Percentiles rank a stretch among this genome's conserved stretches.
phyloP scores from a whole-genome alignment of 2,113 vertebrate species.

The Aramus guarauna region DNA sequence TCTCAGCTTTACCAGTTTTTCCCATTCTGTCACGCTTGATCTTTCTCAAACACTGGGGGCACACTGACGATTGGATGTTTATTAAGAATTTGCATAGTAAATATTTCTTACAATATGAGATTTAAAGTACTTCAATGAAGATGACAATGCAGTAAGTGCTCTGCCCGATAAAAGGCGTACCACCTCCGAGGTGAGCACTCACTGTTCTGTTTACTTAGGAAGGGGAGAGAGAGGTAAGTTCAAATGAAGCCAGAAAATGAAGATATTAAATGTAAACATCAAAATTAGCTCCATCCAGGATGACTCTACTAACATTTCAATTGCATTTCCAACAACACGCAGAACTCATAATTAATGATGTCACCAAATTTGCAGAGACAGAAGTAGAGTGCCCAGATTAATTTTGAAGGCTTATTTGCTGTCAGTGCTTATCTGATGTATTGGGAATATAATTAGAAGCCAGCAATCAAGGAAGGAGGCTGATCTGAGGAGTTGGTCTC shows the following conservation, averaged over 20 bases:
- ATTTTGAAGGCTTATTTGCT: background rate
- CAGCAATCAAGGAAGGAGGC: background rate
- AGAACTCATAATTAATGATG: background rate
- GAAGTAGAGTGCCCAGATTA: background rate
- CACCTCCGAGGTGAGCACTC: background rate
- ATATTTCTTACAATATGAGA: background rate
- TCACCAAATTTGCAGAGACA: background rate
- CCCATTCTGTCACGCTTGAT: background rate
- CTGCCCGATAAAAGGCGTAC: background rate
- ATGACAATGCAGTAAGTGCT: background rate
- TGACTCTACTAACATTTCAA: background rate
- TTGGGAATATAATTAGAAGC: background rate
- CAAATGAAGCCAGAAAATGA: background rate
- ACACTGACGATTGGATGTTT: fast-evolving
- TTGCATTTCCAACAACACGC: background rate
- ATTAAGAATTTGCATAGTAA: background rate
- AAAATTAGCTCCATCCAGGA: background rate
- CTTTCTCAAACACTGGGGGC: background rate
- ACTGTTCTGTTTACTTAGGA: background rate
- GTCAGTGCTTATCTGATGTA: background rate
- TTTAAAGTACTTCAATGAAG: background rate
- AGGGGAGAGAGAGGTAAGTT: background rate
- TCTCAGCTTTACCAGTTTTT: background rate
- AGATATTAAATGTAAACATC: background rate
- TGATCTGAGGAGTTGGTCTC: background rate